Evolutionary conservation across 2,113 vertebrate genomes (phyloP).

Genomic region (Mohoua ochrocephala): DNA sequence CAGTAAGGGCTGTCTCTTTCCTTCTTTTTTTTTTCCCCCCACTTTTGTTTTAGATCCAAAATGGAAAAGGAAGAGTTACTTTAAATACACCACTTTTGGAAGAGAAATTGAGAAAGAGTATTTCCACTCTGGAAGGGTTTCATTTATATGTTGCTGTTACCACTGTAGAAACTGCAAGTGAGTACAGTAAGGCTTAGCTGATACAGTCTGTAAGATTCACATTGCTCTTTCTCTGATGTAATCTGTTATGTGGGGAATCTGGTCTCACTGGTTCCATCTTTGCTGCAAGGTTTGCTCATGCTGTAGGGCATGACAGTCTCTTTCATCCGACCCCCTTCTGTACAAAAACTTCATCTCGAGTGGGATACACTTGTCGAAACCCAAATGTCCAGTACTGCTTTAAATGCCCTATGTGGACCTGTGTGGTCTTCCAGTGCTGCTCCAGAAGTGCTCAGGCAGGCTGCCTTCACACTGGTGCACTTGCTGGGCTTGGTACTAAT

Average conservation of each 20-base stretch:
- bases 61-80: constrained; percentile 47
- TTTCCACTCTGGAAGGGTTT: constrained; percentile 42
- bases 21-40: rapidly evolving
- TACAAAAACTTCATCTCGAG: rapidly evolving
- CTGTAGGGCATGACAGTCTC: not conserved
- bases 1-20: not conserved
- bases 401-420: not conserved
- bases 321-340: not conserved
- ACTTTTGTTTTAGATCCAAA: constrained; percentile 43
- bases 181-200: not conserved
- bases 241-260: not conserved
- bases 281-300: not conserved
- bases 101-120: constrained; percentile 12
- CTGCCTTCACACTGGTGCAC: not conserved
- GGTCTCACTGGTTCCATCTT: not conserved
- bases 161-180: constrained; percentile 71
- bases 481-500: not conserved
- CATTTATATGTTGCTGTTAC: constrained; percentile 65
- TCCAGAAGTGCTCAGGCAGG: not conserved
- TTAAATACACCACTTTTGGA: constrained; percentile 40
- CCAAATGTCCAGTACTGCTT: not conserved
- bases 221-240: not conserved
- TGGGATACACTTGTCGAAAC: not conserved
- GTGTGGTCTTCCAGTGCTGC: not conserved
- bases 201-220: not conserved